Conservation (phyloP, 2,888 invertebrate species). For the Pristionchus arcanus region DNA sequence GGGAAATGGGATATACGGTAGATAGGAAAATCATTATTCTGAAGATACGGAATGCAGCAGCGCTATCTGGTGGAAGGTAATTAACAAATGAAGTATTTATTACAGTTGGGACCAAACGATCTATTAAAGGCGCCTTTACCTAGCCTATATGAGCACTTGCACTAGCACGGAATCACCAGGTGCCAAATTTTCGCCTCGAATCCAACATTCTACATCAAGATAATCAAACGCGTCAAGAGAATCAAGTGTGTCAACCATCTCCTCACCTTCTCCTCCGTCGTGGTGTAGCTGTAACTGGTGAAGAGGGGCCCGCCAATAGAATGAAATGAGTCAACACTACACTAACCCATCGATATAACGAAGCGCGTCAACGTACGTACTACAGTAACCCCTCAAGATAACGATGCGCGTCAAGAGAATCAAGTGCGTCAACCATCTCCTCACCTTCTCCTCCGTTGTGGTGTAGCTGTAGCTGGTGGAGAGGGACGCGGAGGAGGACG, state of each 20-base stretch:
- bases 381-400: background rate
- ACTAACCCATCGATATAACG: background rate
- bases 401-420: background rate
- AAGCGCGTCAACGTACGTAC: background rate
- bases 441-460: slow-evolving; percentile 33
- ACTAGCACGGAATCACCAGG: no score
- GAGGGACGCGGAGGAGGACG: slow-evolving; percentile 34
- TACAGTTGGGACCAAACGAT: no score
- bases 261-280: slow-evolving; percentile 30
- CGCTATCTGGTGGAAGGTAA: no score
- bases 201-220: no score
- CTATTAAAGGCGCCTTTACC: no score
- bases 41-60: no score
- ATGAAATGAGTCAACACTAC: background rate
- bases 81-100: no score
- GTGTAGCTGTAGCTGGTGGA: background rate
- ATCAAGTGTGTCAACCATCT: background rate
- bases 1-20: no score
- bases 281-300: background rate
- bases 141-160: no score
- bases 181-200: no score
- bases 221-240: background rate
- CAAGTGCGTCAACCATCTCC: background rate
- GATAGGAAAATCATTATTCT: no score
- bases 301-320: background rate